These are phyloP conservation scores for Botia almorhae DNA, from an alignment of 2,797 vertebrate species.

Conservation along the genomic window DNA sequence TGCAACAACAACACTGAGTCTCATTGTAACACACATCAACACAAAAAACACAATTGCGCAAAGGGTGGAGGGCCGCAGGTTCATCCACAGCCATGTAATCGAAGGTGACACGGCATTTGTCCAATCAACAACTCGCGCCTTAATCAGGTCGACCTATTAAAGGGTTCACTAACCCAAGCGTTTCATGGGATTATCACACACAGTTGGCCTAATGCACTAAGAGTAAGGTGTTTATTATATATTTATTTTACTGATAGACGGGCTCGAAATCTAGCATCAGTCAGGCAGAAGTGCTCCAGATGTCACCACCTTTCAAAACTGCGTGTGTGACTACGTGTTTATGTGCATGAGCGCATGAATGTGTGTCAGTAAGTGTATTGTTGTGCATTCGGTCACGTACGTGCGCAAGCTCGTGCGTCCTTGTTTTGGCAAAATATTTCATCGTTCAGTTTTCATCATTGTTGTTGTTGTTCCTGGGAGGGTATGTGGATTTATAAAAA, in stretches of 20 bases:
- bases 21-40: conserved; percentile 56
- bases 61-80: conserved; percentile 50
- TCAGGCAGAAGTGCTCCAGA: conserved; percentile 68
- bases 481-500: not conserved
- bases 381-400: conserved; percentile 16
- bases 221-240: conserved; percentile 59
- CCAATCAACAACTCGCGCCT: conserved; percentile 58
- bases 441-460: not conserved
- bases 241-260: conserved; percentile 61
- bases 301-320: conserved; percentile 55
- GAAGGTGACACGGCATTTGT: conserved; percentile 65
- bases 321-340: conserved; percentile 29
- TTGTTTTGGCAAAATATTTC: not conserved
- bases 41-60: conserved; percentile 28
- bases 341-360: conserved; percentile 21
- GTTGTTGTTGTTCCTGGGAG: conserved; percentile 3
- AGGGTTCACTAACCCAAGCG: conserved; percentile 64
- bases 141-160: conserved; percentile 61
- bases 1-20: conserved; percentile 31
- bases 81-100: conserved; percentile 60
- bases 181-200: conserved; percentile 67
- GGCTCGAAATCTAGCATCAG: conserved; percentile 53
- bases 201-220: conserved; percentile 62
- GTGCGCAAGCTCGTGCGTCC: not conserved
- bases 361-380: conserved; percentile 16